Evolutionary conservation across 2,888 invertebrate species (phyloP), one percentile per base, ranked within the genome.

Genomic region (Rhagonycha fulva): DNA sequence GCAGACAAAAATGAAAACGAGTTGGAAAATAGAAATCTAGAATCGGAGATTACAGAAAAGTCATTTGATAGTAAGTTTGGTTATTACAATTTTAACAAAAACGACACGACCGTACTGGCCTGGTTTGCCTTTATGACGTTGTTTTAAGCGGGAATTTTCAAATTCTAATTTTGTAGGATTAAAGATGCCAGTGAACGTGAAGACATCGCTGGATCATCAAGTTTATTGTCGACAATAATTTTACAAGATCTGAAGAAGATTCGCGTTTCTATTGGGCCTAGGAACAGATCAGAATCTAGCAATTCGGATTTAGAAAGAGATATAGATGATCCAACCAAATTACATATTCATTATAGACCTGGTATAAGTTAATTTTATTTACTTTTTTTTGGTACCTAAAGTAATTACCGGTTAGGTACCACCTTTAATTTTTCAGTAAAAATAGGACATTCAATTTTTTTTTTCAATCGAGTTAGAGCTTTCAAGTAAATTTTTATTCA

Each of bases 21-120:
- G 9, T 47, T 47, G 24, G 82, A 84, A 10, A 83, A 84, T 30
- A 74, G 70, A 10, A 63, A 47, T 67, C 70, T 0, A 71, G 83
- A 28, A 84, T 84, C 71, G 84, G 85, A 7, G 80, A 80, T 4
- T 12, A 77, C 63, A 9, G 69, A 71, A 60, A 76, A 72, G 28
- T 66, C 72, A 4, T 82, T 85, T 10, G 85, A 87, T 76, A 87
- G n/a, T n/a, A 32, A 47, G 47, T 47, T 47, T 47, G 47, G 47
- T 47, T 47, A 47, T 47, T 3, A 3, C 4, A 47, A n/a, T 47
- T n/a, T 47, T 0, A 47, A 47, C 9, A n/a, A 7, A 47, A 5
- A n/a, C 47, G n/a, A n/a, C 47, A n/a, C n/a, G n/a, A 9, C n/a
- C 47, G 47, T n/a, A 47, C 19, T 19, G 19, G 19, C 19, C 19